Percentiles rank a stretch among this genome's conserved stretches.
Evolutionary conservation across 2,113 vertebrate genomes (phyloP).

Genomic region (Cathartes aura): DNA sequence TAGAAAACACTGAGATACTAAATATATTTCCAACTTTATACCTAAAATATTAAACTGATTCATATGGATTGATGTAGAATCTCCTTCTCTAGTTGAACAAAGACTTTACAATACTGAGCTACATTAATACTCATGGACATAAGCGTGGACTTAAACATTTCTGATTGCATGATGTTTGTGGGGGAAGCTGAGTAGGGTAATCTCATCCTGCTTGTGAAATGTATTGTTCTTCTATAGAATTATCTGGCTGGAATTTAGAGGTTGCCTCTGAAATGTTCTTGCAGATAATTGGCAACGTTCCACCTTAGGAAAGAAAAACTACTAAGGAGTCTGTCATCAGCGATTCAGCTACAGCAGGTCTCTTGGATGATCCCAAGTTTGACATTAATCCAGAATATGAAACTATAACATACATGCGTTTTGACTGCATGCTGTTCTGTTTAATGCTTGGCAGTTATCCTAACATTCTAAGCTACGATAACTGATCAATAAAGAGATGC

Average conservation of each 20-base stretch:
- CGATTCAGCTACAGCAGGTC: neutral
- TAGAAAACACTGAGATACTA: neutral
- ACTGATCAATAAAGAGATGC: neutral
- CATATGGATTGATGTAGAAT: neutral
- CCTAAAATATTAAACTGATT: neutral
- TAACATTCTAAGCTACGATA: neutral
- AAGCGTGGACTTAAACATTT: neutral
- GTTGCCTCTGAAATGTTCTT: conserved; percentile 6
- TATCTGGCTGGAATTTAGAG: neutral
- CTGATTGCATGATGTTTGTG: neutral
- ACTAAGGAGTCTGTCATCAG: neutral
- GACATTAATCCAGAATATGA: neutral
- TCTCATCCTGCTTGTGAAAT: neutral
- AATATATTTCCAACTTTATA: neutral
- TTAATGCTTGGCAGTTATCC: neutral
- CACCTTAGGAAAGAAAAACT: neutral
- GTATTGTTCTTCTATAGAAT: neutral
- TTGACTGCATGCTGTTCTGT: neutral
- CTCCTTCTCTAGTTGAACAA: neutral
- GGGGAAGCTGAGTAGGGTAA: neutral
- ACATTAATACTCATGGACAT: accelerated
- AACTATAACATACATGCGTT: neutral
- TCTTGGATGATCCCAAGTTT: neutral
- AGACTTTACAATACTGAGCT: neutral
- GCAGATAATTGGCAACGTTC: neutral